Conservation (phyloP, 1,140 invertebrate genomes). For the Oedothorax gibbosus region DNA sequence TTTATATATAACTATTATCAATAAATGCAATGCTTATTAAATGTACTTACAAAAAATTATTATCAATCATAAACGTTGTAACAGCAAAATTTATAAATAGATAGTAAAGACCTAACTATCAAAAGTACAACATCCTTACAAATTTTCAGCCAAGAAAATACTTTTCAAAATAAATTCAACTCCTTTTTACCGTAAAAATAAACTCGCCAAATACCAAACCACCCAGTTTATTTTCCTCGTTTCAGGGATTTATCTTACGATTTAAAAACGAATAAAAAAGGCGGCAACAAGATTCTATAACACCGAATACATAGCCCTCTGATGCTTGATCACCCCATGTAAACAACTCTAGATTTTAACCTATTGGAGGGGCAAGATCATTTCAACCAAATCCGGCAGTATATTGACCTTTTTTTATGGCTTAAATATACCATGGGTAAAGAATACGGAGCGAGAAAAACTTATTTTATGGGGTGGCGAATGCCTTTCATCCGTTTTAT, state of each 20-base stretch:
- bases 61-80: too few relatives aligned
- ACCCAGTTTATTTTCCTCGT: not conserved
- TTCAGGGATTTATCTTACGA: not conserved
- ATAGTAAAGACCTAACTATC: too few relatives aligned
- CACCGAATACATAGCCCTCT: slow-evolving; percentile 9
- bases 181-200: too few relatives aligned
- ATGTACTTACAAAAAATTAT: too few relatives aligned
- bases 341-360: slow-evolving; percentile 25
- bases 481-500: too few relatives aligned
- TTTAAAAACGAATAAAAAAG: not conserved
- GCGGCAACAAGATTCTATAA: slow-evolving; percentile 20
- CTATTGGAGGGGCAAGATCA: slow-evolving; percentile 5
- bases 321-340: slow-evolving; percentile 6
- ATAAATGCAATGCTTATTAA: too few relatives aligned
- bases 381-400: slow-evolving; percentile 6
- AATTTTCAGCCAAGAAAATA: too few relatives aligned
- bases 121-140: too few relatives aligned
- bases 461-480: slow-evolving; percentile 3
- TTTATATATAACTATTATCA: too few relatives aligned
- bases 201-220: too few relatives aligned
- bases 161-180: too few relatives aligned
- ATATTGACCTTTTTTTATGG: not conserved
- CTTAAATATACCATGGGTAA: not conserved
- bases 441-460: slow-evolving; percentile 7
- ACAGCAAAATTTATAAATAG: too few relatives aligned